Percentiles rank a stretch among this genome's conserved stretches.
Conservation (phyloP, 1,140 invertebrate species). For the Platorchestia sp. region DNA sequence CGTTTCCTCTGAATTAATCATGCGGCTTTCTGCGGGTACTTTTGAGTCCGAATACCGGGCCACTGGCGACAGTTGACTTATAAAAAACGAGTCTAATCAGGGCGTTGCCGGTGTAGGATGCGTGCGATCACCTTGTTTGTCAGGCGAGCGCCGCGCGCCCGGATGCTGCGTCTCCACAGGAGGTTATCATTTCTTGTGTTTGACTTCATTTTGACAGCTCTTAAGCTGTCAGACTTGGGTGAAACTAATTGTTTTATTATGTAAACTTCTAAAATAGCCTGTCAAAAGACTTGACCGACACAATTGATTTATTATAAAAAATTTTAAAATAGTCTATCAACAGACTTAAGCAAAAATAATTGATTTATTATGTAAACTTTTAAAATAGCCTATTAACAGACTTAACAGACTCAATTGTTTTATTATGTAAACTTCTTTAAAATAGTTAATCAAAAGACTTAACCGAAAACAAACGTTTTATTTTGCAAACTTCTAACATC, state of each 20-base stretch:
- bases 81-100: not conserved
- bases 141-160: not conserved
- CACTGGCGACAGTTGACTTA: not conserved
- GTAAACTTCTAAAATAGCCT: too few relatives aligned
- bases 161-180: not conserved
- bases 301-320: too few relatives aligned
- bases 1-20: not conserved
- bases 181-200: not conserved
- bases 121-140: constrained; percentile 13
- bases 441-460: too few relatives aligned
- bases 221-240: not conserved
- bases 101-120: constrained; percentile 18
- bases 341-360: too few relatives aligned
- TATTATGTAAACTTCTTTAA: too few relatives aligned
- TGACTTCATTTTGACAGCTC: not conserved
- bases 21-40: not conserved
- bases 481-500: too few relatives aligned
- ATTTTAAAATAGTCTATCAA: too few relatives aligned
- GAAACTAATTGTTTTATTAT: not conserved
- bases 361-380: too few relatives aligned
- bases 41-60: not conserved
- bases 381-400: too few relatives aligned
- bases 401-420: too few relatives aligned
- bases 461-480: too few relatives aligned
- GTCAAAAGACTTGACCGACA: too few relatives aligned